Conservation (phyloP, 2,113 vertebrate species). For the Heterotis niloticus region DNA sequence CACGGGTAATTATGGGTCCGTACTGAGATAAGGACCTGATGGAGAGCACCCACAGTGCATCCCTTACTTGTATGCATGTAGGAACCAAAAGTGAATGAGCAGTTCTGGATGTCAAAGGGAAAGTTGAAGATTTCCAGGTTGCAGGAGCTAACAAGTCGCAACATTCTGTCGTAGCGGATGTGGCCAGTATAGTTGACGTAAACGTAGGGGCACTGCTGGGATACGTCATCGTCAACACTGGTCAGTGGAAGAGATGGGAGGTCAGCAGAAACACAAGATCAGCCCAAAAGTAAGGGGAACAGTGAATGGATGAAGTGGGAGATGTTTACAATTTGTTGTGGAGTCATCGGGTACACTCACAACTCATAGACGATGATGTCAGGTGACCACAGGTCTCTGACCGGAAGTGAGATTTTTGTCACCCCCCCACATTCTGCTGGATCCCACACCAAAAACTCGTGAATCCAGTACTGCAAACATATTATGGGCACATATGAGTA, state of each 20-base stretch:
- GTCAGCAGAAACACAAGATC: not conserved
- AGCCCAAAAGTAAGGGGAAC: constrained; percentile 5
- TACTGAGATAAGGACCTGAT: not conserved
- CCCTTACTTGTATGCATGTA: constrained; percentile 74
- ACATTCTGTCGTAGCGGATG: constrained; percentile 69
- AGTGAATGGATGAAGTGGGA: not conserved
- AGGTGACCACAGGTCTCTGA: constrained; percentile 68
- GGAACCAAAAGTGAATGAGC: constrained; percentile 71
- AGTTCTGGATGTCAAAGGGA: constrained; percentile 75
- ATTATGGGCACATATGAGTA: not conserved
- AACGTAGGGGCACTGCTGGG: constrained; percentile 65
- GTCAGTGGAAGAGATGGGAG: not conserved
- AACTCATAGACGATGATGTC: constrained; percentile 75
- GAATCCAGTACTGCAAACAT: constrained; percentile 63
- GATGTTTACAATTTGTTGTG: too few relatives aligned
- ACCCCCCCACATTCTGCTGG: constrained; percentile 60
- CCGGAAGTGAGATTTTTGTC: constrained; percentile 65
- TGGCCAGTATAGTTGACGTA: constrained; percentile 71
- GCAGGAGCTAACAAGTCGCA: constrained; percentile 69
- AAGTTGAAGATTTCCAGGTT: constrained; percentile 78
- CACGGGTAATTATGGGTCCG: not conserved
- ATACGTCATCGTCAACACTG: constrained; percentile 69
- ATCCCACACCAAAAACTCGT: constrained; percentile 71
- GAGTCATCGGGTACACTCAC: constrained; percentile 42
- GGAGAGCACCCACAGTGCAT: too few relatives aligned